Evolutionary conservation across 30 jellyfish, hydroid and myxozoan genomes (phyloP).

Genomic region (Phacellophora camtschatica): DNA sequence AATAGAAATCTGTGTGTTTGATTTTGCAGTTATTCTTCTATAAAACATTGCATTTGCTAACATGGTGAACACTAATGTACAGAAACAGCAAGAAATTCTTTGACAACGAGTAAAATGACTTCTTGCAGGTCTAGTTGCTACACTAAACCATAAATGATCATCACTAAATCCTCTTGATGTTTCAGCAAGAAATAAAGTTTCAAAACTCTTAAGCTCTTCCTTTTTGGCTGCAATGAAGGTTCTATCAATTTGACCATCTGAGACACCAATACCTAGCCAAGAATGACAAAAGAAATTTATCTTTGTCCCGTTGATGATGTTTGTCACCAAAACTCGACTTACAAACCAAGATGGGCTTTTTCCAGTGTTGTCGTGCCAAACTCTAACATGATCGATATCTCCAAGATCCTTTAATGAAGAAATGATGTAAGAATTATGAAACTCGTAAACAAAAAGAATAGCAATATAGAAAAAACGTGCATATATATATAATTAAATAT

Average conservation of each 20-base stretch:
- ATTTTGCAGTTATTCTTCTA: neutral
- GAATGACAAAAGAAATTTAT: conserved; percentile 42
- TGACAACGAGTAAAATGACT: conserved; percentile 76
- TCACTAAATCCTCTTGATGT: conserved; percentile 82
- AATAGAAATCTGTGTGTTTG: conserved; percentile 26
- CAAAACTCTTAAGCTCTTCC: conserved; percentile 39
- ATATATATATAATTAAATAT: neutral
- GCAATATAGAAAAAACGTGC: neutral
- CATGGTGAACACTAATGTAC: conserved; percentile 69
- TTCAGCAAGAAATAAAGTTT: conserved; percentile 52
- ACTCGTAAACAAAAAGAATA: too few species aligned
- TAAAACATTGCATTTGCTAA: conserved; percentile 81
- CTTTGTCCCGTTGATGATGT: conserved; percentile 19
- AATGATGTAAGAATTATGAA: neutral
- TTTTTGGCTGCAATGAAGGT: conserved; percentile 52
- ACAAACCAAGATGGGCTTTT: conserved; percentile 75
- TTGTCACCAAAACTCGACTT: conserved; percentile 64
- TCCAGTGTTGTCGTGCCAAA: conserved; percentile 83
- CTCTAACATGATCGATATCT: conserved; percentile 11
- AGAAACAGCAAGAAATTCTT: conserved; percentile 78
- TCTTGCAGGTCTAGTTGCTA: conserved; percentile 65
- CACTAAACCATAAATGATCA: conserved; percentile 90
- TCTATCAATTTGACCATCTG: conserved; percentile 36
- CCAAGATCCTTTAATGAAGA: conserved; percentile 60
- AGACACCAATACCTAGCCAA: conserved; percentile 65